Percentiles rank a stretch among this genome's conserved stretches.
These are phyloP conservation scores for Orthonychiurus folsomi DNA, from an alignment of 2,888 invertebrate species.

Conservation along the genomic window DNA sequence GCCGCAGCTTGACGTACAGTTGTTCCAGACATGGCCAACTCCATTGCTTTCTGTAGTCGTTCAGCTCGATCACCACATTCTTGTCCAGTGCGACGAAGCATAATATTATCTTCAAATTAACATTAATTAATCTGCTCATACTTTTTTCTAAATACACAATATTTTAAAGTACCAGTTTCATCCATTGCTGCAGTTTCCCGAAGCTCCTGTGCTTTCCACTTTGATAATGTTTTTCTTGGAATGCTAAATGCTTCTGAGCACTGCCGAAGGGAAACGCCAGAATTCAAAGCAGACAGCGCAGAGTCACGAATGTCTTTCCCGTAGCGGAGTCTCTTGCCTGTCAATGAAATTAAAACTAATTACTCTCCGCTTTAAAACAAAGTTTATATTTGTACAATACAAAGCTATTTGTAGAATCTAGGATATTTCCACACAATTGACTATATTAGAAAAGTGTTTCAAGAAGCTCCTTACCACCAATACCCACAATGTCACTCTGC, in stretches of 20 bases:
- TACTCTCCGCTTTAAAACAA: too few species aligned
- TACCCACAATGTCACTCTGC: too few species aligned
- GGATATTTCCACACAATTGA: too few species aligned
- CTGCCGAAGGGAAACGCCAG: conserved; percentile 37
- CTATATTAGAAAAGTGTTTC: too few species aligned
- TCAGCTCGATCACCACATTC: conserved; percentile 36
- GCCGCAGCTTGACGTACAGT: conserved; percentile 56
- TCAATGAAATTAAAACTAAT: not conserved
- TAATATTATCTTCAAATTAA: not conserved
- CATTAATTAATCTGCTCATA: too few species aligned
- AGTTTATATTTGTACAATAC: too few species aligned
- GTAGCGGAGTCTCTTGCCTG: not conserved
- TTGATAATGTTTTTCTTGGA: conserved; percentile 37
- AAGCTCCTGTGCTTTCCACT: conserved; percentile 34
- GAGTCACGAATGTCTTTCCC: not conserved
- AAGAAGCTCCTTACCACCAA: too few species aligned
- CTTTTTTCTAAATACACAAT: too few species aligned
- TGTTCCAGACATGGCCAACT: conserved; percentile 46
- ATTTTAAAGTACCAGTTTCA: not conserved
- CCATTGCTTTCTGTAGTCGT: conserved; percentile 37
- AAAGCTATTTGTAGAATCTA: too few species aligned
- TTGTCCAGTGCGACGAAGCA: conserved; percentile 7
- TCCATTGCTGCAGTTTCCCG: not conserved
- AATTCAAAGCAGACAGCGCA: conserved; percentile 16
- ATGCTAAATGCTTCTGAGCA: conserved; percentile 37